Conservation (phyloP, 2,888 invertebrate genomes). For the Synergus gifuensis region DNA sequence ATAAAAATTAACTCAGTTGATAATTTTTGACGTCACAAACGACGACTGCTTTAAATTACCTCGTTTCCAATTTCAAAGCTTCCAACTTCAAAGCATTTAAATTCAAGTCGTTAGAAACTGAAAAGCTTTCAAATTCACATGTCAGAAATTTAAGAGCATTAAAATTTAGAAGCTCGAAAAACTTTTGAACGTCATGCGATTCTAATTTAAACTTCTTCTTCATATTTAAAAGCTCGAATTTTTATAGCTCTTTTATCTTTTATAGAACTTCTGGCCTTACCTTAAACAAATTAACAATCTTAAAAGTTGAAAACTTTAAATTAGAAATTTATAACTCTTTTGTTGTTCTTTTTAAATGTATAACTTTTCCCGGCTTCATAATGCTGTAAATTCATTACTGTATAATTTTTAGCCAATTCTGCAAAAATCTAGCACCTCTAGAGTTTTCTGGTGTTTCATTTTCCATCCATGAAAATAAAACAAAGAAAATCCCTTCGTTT, state of each 20-base stretch:
- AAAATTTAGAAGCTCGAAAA: neutral
- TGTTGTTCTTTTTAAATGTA: neutral
- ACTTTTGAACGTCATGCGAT: neutral
- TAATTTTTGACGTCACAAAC: too few relatives aligned
- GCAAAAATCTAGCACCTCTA: neutral
- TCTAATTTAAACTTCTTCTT: neutral
- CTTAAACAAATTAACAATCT: neutral
- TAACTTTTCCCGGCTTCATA: neutral
- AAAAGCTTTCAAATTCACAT: neutral
- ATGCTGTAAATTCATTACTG: neutral
- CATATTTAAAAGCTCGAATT: neutral
- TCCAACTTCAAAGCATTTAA: slow-evolving; percentile 12
- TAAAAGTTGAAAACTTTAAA: neutral
- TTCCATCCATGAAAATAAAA: neutral
- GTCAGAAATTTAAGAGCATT: neutral
- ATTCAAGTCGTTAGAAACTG: neutral
- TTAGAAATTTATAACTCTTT: neutral
- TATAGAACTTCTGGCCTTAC: neutral
- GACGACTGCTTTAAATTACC: neutral
- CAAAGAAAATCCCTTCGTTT: neutral
- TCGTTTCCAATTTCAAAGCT: slow-evolving; percentile 22
- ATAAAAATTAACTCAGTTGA: too few relatives aligned
- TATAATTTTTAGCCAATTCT: neutral
- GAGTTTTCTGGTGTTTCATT: neutral
- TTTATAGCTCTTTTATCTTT: neutral